phyloP scores from a whole-genome alignment of 2,113 vertebrate genomes.

The Gobio gobio region DNA sequence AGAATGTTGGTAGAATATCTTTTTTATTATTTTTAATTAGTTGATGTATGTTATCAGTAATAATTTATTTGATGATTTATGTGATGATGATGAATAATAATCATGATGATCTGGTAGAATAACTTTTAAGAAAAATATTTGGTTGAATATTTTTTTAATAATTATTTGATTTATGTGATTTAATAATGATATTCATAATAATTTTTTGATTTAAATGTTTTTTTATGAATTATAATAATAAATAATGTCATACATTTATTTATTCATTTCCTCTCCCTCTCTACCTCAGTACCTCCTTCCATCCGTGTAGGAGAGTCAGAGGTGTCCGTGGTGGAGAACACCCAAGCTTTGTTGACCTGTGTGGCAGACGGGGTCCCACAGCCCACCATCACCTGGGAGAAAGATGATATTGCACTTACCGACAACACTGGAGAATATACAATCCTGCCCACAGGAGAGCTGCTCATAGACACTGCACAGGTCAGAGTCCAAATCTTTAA shows the following conservation, averaged over 20 bases:
- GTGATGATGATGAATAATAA: too few relatives aligned
- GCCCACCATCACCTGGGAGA: constrained; percentile 86
- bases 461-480: constrained; percentile 83
- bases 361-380: constrained; percentile 86
- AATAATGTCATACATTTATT: neutral
- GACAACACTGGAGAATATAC: constrained; percentile 78
- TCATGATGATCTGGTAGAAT: neutral
- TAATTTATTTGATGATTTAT: neutral
- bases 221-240: neutral
- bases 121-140: neutral
- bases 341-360: constrained; percentile 81
- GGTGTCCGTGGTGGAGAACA: constrained; percentile 77
- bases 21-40: too few relatives aligned
- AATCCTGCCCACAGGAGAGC: constrained; percentile 82
- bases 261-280: neutral
- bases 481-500: constrained; percentile 70
- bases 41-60: neutral
- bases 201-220: neutral
- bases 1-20: too few relatives aligned
- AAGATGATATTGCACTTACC: constrained; percentile 73
- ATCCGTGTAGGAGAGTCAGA: constrained; percentile 76
- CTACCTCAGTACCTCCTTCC: constrained; percentile 84
- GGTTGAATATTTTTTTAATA: neutral
- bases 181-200: neutral
- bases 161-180: neutral